A percentile compares a stretch with the other conserved stretches of the same genome.
Conservation (phyloP, 2,113 vertebrate species). For the Miniopterus natalensis region DNA sequence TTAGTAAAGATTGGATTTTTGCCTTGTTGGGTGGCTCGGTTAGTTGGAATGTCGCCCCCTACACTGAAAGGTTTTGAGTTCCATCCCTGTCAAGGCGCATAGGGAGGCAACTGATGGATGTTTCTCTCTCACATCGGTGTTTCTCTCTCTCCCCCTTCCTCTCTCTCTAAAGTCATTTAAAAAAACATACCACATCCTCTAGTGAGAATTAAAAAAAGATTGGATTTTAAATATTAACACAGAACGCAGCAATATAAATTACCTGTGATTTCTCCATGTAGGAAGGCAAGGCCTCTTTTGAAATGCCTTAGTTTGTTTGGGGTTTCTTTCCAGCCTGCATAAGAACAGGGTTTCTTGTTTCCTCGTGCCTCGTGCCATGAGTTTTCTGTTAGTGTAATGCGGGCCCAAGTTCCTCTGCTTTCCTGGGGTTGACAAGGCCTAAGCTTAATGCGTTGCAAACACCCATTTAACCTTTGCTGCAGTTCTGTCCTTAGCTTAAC, state of each 20-base stretch:
- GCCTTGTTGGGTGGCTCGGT: too few relatives aligned
- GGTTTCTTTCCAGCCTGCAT: neutral
- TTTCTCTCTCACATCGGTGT: too few relatives aligned
- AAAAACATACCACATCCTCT: too few relatives aligned
- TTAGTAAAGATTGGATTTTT: neutral
- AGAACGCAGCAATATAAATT: neutral
- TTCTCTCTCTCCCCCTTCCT: too few relatives aligned
- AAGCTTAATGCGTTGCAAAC: neutral
- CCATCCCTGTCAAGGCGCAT: too few relatives aligned
- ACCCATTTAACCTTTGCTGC: neutral
- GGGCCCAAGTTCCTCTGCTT: neutral
- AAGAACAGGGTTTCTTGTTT: neutral
- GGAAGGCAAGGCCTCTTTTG: slow-evolving; percentile 1
- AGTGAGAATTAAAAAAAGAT: too few relatives aligned
- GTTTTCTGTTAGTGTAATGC: neutral
- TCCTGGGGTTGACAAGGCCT: neutral
- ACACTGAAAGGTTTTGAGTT: too few relatives aligned
- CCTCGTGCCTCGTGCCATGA: neutral
- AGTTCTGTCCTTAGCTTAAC: neutral
- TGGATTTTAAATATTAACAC: neutral
- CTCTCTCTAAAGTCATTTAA: too few relatives aligned
- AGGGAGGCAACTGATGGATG: too few relatives aligned
- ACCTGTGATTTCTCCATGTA: neutral
- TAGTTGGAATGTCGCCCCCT: too few relatives aligned
- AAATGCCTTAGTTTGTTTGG: slow-evolving; percentile 2